Conservation (phyloP, 1,140 invertebrate species). For the Calliopsis andreniformis region DNA sequence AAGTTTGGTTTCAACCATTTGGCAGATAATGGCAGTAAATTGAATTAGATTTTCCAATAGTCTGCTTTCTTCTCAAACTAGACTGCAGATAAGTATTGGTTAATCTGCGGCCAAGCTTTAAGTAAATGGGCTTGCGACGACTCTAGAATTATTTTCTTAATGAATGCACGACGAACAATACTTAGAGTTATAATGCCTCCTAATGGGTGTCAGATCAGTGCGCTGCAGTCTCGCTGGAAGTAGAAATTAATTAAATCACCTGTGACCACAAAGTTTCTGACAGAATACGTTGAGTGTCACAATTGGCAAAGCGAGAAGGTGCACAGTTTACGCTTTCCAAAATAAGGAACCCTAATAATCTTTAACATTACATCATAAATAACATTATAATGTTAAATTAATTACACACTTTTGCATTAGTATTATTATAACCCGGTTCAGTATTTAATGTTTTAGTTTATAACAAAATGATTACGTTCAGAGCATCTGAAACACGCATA, state of each 20-base stretch:
- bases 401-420: background rate
- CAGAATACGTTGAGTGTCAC: constrained; percentile 25
- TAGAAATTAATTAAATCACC: constrained; percentile 76
- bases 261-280: constrained; percentile 51
- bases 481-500: no score
- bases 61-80: constrained; percentile 34
- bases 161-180: constrained; percentile 79
- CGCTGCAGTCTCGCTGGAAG: constrained; percentile 80
- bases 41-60: constrained; percentile 51
- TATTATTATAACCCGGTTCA: constrained; percentile 18
- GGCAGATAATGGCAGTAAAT: constrained; percentile 73
- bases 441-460: no score
- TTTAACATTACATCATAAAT: constrained; percentile 7
- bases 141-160: constrained; percentile 73
- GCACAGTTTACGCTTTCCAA: constrained; percentile 33
- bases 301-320: constrained; percentile 31
- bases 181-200: constrained; percentile 76
- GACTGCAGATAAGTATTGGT: constrained; percentile 2
- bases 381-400: background rate
- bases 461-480: no score
- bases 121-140: constrained; percentile 74
- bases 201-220: constrained; percentile 80
- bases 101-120: constrained; percentile 58
- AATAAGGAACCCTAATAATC: constrained; percentile 14
- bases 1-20: constrained; percentile 56